Conservation (phyloP, 2,888 invertebrate species). For the Exephanes ischioxanthus region DNA sequence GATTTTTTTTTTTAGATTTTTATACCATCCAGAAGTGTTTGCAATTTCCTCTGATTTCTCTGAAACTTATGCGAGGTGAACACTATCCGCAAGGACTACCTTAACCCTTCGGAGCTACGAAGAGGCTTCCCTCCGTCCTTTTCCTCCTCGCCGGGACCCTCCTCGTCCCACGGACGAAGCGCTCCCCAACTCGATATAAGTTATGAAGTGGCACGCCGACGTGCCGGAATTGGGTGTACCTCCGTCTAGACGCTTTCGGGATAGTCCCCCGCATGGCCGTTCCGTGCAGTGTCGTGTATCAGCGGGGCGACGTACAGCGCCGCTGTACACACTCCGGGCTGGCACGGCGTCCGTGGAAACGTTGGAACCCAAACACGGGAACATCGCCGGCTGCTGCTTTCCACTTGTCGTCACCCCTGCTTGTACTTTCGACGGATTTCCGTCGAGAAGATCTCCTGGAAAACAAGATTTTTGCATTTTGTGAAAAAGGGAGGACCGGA, state of each 20-base stretch:
- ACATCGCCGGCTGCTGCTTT: conserved; percentile 30
- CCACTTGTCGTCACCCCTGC: background rate
- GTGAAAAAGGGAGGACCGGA: background rate
- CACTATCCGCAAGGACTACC: background rate
- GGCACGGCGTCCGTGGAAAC: conserved; percentile 8
- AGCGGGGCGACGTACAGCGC: background rate
- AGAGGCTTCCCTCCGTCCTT: conserved; percentile 40
- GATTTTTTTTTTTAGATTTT: too few species aligned
- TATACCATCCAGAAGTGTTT: too few species aligned
- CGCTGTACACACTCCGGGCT: conserved; percentile 12
- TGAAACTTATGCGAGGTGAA: too few species aligned
- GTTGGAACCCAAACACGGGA: conserved; percentile 42
- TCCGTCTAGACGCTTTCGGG: conserved; percentile 69
- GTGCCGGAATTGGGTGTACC: conserved; percentile 69
- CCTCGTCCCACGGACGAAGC: conserved; percentile 31
- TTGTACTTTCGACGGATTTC: background rate
- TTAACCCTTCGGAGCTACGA: conserved; percentile 42
- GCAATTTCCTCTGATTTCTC: too few species aligned
- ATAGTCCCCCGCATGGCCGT: conserved; percentile 38
- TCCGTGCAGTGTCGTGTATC: conserved; percentile 10
- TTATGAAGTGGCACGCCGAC: conserved; percentile 70
- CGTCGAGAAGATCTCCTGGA: background rate
- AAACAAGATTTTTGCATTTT: conserved; percentile 65
- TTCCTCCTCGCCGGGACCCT: conserved; percentile 44
- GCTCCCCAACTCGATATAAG: conserved; percentile 70